A percentile compares a stretch with the other conserved stretches of the same genome.
These are phyloP conservation scores for Scolopax bukidnonensis DNA, from an alignment of 2,797 vertebrate genomes.

Conservation along the genomic window DNA sequence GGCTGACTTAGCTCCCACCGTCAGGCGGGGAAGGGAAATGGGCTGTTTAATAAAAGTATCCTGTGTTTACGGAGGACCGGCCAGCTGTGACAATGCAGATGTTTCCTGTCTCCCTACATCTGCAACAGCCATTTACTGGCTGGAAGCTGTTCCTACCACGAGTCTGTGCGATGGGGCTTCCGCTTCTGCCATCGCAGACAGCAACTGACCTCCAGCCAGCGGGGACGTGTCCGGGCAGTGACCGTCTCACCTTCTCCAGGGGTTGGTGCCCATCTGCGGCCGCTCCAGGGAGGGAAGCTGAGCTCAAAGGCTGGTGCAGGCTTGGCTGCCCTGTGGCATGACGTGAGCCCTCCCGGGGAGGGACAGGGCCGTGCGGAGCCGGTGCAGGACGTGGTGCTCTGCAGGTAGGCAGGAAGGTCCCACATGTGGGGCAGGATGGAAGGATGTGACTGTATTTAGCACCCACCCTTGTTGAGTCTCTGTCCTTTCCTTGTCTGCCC, in stretches of 20 bases:
- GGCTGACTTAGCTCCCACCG: neutral
- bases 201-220: fast-evolving
- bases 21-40: neutral
- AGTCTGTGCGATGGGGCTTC: neutral
- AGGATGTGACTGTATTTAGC: neutral
- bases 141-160: neutral
- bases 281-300: neutral
- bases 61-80: neutral
- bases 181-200: fast-evolving
- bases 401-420: constrained; percentile 23
- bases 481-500: neutral
- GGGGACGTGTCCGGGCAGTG: fast-evolving
- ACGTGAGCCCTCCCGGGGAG: fast-evolving
- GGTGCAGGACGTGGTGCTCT: neutral
- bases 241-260: neutral
- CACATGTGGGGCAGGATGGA: neutral
- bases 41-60: neutral
- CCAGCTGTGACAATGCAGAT: constrained; percentile 41
- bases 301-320: neutral
- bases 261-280: neutral
- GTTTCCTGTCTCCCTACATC: constrained; percentile 55
- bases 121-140: neutral
- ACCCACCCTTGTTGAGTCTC: neutral
- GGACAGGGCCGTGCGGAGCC: fast-evolving
- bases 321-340: neutral